phyloP scores from a whole-genome alignment of 2,888 invertebrate species.

The Atrina japonica region DNA sequence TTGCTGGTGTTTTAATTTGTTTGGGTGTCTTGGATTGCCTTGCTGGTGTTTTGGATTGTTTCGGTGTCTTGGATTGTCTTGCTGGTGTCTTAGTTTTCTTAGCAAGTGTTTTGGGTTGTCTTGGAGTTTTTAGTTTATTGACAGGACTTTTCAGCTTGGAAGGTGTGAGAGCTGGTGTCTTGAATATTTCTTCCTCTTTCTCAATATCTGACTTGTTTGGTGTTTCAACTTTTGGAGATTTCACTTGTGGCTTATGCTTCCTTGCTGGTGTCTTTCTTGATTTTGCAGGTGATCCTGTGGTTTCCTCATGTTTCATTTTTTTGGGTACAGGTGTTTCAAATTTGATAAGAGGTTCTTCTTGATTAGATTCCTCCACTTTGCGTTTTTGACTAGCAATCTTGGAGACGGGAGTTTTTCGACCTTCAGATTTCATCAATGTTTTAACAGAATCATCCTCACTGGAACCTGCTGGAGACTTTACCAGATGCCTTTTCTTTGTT shows the following conservation, averaged over 20 bases:
- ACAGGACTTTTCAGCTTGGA: neutral
- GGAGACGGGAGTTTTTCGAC: neutral
- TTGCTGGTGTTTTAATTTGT: no score
- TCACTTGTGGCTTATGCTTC: constrained; percentile 1
- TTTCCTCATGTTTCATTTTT: no score
- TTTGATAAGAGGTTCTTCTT: constrained; percentile 2
- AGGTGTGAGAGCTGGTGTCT: constrained; percentile 17
- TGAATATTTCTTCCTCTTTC: constrained; percentile 2
- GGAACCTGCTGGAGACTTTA: neutral
- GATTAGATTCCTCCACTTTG: constrained; percentile 14
- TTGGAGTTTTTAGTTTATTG: neutral
- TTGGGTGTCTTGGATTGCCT: no score
- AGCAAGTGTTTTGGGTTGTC: neutral
- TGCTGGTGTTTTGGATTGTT: no score
- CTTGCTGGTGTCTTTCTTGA: neutral
- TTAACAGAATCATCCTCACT: no score
- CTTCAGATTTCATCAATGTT: no score
- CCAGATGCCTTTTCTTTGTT: constrained; percentile 5
- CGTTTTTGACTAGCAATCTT: neutral
- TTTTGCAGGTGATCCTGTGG: neutral
- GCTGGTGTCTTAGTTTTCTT: neutral
- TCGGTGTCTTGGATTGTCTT: no score
- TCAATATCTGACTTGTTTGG: neutral
- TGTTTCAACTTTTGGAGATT: constrained; percentile 10
- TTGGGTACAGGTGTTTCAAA: neutral